phyloP scores from a whole-genome alignment of 1,140 invertebrate genomes.

The Lysiphlebus fabarum region DNA sequence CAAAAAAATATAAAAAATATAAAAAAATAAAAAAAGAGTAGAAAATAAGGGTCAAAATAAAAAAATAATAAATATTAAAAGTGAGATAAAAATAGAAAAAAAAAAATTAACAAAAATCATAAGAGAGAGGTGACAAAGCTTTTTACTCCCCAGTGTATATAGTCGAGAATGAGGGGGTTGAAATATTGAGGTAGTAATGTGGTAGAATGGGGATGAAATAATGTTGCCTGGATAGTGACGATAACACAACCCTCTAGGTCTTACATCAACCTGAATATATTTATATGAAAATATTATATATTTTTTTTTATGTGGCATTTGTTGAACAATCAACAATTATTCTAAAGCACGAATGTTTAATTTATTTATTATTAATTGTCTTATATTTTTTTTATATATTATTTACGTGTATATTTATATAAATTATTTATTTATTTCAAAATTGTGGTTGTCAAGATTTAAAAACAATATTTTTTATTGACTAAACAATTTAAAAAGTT shows the following conservation, averaged over 20 bases:
- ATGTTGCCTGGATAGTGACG: conserved; percentile 33
- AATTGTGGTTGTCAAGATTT: no score
- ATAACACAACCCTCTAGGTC: conserved; percentile 33
- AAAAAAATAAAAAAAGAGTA: conserved; percentile 2
- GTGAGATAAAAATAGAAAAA: conserved; percentile 15
- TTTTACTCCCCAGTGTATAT: background rate
- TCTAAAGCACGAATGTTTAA: conserved; percentile 26
- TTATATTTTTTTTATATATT: no score
- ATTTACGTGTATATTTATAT: no score
- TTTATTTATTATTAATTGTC: no score
- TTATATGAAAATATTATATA: conserved; percentile 21
- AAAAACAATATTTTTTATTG: no score
- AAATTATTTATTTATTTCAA: no score
- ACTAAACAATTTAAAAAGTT: no score
- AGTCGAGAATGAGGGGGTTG: background rate
- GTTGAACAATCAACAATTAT: conserved; percentile 32
- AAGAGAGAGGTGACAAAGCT: conserved; percentile 8
- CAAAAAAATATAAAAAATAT: conserved; percentile 15
- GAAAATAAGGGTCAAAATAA: background rate
- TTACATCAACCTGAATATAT: conserved; percentile 30
- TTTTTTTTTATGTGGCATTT: conserved; percentile 21
- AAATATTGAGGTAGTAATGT: no score
- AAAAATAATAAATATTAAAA: background rate
- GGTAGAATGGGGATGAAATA: conserved; percentile 27
- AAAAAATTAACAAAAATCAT: conserved; percentile 9